Conservation (phyloP, 1,140 invertebrate species). For the Euglossa dilemma region DNA sequence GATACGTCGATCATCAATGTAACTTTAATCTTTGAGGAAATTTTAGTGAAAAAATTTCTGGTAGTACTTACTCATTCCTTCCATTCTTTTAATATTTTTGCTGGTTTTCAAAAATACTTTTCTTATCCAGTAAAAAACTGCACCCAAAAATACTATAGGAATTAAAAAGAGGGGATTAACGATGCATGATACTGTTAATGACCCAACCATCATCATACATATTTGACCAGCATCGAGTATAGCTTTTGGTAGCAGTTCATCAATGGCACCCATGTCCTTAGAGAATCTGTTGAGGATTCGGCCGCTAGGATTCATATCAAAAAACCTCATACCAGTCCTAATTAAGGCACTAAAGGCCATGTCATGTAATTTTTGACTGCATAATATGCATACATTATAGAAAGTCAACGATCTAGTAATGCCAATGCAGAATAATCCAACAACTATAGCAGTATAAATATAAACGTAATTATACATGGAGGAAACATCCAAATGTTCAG, state of each 20-base stretch:
- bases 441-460: conserved; percentile 82
- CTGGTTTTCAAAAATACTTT: conserved; percentile 92
- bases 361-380: conserved; percentile 87
- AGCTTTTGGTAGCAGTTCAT: conserved; percentile 91
- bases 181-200: conserved; percentile 87
- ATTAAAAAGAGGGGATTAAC: conserved; percentile 89
- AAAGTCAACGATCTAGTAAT: conserved; percentile 84
- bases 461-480: conserved; percentile 79
- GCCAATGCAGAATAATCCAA: conserved; percentile 80
- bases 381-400: conserved; percentile 86
- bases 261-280: conserved; percentile 91
- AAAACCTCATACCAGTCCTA: conserved; percentile 87
- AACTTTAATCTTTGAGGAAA: too few relatives aligned
- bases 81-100: conserved; percentile 92
- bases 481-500: conserved; percentile 29
- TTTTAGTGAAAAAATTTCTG: background rate
- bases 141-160: conserved; percentile 86
- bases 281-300: conserved; percentile 90
- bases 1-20: too few relatives aligned
- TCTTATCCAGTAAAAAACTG: conserved; percentile 88
- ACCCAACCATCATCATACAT: conserved; percentile 85
- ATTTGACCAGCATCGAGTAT: conserved; percentile 90
- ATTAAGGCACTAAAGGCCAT: conserved; percentile 86
- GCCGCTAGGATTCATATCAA: conserved; percentile 89
- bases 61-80: conserved; percentile 89